These are phyloP conservation scores for Erpetoichthys calabaricus DNA, from an alignment of 2,797 vertebrate species.

Conservation along the genomic window DNA sequence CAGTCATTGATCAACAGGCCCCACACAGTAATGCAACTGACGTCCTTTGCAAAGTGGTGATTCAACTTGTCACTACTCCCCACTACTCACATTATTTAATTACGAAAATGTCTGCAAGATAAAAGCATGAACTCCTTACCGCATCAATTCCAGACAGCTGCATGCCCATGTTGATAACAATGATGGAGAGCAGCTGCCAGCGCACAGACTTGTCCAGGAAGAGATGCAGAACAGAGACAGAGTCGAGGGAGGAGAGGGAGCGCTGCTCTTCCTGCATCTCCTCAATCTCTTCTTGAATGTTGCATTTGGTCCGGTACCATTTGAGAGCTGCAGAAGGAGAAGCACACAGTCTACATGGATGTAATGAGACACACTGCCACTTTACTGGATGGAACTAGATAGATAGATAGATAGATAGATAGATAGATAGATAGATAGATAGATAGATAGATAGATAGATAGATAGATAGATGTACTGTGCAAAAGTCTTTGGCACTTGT, in stretches of 20 bases:
- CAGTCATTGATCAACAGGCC: no score
- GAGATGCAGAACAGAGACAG: conserved; percentile 49
- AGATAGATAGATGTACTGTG: no score
- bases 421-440: not conserved
- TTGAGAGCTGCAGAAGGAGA: conserved; percentile 43
- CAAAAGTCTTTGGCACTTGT: no score
- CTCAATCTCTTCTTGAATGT: conserved; percentile 59
- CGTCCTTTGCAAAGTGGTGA: no score
- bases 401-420: not conserved
- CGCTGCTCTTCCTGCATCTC: conserved; percentile 75
- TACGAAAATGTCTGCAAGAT: no score
- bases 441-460: not conserved
- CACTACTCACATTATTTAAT: no score
- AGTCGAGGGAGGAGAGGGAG: conserved; percentile 52
- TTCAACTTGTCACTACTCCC: no score
- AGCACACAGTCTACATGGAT: not conserved
- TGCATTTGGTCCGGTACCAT: conserved; percentile 43
- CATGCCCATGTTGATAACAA: conserved; percentile 71
- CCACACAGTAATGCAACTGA: no score
- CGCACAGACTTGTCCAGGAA: conserved; percentile 49
- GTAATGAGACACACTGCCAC: rapidly evolving
- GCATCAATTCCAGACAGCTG: conserved; percentile 83
- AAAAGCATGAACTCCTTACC: conserved; percentile 35
- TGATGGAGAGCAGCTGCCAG: conserved; percentile 70
- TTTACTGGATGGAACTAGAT: not conserved